Evolutionary conservation across 1,140 invertebrate genomes (phyloP).

Genomic region (Oppia nitens): DNA sequence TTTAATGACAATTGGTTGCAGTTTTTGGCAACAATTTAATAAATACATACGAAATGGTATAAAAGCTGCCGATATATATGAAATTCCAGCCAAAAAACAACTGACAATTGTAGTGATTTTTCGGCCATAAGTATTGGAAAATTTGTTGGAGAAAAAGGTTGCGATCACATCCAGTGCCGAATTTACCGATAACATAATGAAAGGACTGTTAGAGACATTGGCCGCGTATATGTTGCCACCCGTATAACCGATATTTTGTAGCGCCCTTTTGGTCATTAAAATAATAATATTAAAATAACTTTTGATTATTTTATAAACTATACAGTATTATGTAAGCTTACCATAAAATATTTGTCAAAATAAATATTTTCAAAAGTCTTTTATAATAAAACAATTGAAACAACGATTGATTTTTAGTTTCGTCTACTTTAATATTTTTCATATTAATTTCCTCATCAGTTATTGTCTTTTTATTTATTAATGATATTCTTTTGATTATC

Average conservation of each 20-base stretch:
- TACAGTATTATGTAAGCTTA: neutral
- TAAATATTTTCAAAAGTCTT: neutral
- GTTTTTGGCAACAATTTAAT: too few species aligned
- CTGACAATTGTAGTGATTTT: neutral
- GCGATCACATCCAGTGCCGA: conserved; percentile 9
- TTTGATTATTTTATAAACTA: neutral
- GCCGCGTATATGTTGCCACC: conserved; percentile 14
- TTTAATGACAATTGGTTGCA: neutral
- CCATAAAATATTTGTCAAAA: neutral
- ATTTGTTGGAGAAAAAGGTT: neutral
- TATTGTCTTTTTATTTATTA: conserved; percentile 53
- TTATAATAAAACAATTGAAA: neutral
- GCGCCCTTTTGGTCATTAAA: neutral
- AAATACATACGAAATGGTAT: neutral
- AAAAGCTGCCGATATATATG: neutral
- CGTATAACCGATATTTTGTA: neutral
- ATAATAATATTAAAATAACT: too few species aligned
- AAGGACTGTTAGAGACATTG: conserved; percentile 10
- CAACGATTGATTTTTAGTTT: neutral
- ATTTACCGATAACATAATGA: conserved; percentile 8
- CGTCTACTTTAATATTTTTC: neutral
- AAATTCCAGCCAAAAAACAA: neutral
- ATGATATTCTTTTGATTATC: conserved; percentile 59
- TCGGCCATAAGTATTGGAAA: conserved; percentile 13
- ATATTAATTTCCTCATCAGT: conserved; percentile 33